These are phyloP conservation scores for Magallana ariakensis DNA, from an alignment of 1,140 invertebrate genomes.

Conservation along the genomic window DNA sequence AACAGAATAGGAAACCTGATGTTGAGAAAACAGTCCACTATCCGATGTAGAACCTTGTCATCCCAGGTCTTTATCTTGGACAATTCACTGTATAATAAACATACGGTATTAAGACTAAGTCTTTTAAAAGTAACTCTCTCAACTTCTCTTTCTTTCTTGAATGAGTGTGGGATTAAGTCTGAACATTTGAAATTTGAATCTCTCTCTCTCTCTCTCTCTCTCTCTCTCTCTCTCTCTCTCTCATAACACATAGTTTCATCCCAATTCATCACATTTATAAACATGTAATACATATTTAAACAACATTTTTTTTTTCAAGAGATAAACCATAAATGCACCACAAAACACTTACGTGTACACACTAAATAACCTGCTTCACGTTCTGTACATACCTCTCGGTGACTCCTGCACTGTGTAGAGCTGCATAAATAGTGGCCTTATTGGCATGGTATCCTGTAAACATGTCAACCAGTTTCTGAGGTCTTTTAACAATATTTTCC, in stretches of 20 bases:
- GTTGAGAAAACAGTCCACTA: slow-evolving; percentile 60
- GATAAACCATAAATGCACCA: too few relatives aligned
- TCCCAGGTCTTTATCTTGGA: slow-evolving; percentile 54
- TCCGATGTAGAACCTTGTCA: slow-evolving; percentile 53
- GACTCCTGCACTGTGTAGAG: slow-evolving; percentile 61
- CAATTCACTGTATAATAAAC: slow-evolving; percentile 54
- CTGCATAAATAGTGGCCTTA: slow-evolving; percentile 57
- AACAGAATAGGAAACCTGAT: slow-evolving; percentile 64
- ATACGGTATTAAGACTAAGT: not conserved
- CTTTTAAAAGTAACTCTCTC: too few relatives aligned
- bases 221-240: too few relatives aligned
- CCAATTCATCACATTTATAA: too few relatives aligned
- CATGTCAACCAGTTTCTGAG: slow-evolving; percentile 65
- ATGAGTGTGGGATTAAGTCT: too few relatives aligned
- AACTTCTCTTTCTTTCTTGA: too few relatives aligned
- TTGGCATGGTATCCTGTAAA: slow-evolving; percentile 69
- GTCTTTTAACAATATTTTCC: slow-evolving; percentile 60
- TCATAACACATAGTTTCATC: too few relatives aligned
- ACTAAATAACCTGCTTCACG: too few relatives aligned
- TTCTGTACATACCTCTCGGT: slow-evolving; percentile 57
- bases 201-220: too few relatives aligned
- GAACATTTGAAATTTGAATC: not conserved
- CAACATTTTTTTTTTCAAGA: too few relatives aligned
- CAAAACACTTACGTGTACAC: too few relatives aligned
- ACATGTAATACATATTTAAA: too few relatives aligned